These are phyloP conservation scores for Danionella dracula DNA, from an alignment of 2,797 vertebrate species.

Conservation along the genomic window DNA sequence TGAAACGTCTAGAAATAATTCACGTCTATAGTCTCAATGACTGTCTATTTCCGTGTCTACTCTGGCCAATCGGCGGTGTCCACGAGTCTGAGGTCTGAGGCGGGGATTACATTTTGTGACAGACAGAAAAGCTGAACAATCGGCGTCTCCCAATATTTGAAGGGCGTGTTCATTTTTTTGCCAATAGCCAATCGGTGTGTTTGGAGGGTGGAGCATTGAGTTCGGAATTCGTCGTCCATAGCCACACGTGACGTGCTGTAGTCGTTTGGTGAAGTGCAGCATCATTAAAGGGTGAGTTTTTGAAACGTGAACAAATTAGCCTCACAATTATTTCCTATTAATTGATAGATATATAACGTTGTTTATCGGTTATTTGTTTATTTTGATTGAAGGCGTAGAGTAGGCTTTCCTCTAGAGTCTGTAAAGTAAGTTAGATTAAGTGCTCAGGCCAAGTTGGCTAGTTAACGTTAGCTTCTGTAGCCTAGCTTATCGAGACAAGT, in stretches of 20 bases:
- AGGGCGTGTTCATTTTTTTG: conserved; percentile 11
- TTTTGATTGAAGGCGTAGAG: neutral
- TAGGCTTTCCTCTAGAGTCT: neutral
- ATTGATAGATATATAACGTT: no score
- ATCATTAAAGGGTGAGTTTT: conserved; percentile 64
- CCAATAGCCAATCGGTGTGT: conserved; percentile 49
- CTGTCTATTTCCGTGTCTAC: conserved; percentile 39
- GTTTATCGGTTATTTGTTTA: no score
- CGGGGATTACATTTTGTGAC: conserved; percentile 24
- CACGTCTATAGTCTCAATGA: no score
- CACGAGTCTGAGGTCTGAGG: conserved; percentile 69
- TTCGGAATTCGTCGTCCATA: conserved; percentile 19
- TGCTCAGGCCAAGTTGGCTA: conserved; percentile 19
- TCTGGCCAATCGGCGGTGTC: conserved; percentile 67
- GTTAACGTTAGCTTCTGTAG: conserved; percentile 2
- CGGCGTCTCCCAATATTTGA: conserved; percentile 36
- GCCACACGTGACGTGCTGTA: conserved; percentile 68
- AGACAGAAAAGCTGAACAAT: conserved; percentile 52
- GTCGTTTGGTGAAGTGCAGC: conserved; percentile 65
- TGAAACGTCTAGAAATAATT: no score
- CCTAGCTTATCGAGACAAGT: conserved; percentile 32
- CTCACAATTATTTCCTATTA: neutral
- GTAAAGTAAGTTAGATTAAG: neutral
- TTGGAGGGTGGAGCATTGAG: conserved; percentile 22
- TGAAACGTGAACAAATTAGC: conserved; percentile 6